These are phyloP conservation scores for Cryptocephalus moraei DNA, from an alignment of 2,888 invertebrate species.

Conservation along the genomic window DNA sequence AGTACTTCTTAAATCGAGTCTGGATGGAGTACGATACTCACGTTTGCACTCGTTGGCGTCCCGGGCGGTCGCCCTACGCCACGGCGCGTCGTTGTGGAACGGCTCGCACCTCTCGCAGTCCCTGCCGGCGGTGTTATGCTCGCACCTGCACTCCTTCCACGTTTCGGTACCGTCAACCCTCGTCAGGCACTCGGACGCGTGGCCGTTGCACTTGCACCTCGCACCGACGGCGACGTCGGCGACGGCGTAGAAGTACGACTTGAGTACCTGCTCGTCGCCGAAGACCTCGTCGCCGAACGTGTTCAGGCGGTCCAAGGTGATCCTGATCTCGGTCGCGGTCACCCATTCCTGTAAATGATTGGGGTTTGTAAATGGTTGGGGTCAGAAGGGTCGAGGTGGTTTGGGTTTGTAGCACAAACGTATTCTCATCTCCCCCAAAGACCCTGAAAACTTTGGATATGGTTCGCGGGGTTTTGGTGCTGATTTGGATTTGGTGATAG, in stretches of 20 bases:
- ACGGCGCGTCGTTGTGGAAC: constrained; percentile 93
- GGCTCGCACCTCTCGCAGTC: constrained; percentile 90
- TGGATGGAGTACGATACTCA: constrained; percentile 43
- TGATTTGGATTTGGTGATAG: too few species aligned
- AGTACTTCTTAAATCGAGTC: too few species aligned
- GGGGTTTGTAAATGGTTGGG: not conserved
- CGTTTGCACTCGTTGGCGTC: constrained; percentile 92
- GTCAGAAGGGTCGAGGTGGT: too few species aligned
- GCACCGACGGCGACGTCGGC: constrained; percentile 76
- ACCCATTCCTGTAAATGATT: constrained; percentile 79
- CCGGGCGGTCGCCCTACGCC: constrained; percentile 81
- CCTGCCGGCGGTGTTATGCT: constrained; percentile 91
- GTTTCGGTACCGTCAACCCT: constrained; percentile 26
- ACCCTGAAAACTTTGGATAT: too few species aligned
- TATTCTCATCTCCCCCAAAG: too few species aligned
- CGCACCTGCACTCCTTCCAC: constrained; percentile 51
- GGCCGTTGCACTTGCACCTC: constrained; percentile 97
- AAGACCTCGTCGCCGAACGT: constrained; percentile 98
- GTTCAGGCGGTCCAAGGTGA: constrained; percentile 84
- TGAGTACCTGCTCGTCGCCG: constrained; percentile 81
- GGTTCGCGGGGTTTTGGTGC: too few species aligned
- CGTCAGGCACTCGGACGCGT: constrained; percentile 80
- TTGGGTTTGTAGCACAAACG: too few species aligned
- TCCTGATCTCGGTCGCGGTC: constrained; percentile 87
- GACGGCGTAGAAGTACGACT: constrained; percentile 95